Evolutionary conservation across 2,888 invertebrate species (phyloP).

Genomic region (Hypena proboscidalis): DNA sequence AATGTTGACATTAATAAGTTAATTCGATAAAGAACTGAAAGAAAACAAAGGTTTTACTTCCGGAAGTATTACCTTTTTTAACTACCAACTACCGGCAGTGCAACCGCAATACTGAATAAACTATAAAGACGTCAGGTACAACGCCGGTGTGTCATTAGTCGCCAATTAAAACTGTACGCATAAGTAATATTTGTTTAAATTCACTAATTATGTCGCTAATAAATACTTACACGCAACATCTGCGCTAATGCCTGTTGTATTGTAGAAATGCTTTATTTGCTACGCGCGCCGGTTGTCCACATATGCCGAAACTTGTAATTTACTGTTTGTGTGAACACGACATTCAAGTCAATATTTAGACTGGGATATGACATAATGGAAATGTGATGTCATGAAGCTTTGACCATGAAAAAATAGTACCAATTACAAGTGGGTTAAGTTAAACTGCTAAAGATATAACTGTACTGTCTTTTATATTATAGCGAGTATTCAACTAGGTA

Average conservation of each 20-base stretch:
- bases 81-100: too few species aligned
- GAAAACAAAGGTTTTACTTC: constrained; percentile 47
- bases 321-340: constrained; percentile 64
- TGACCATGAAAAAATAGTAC: too few species aligned
- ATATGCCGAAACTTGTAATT: constrained; percentile 62
- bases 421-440: too few species aligned
- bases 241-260: constrained; percentile 68
- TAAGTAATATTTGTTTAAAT: constrained; percentile 82
- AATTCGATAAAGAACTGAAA: constrained; percentile 22
- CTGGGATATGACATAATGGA: constrained; percentile 16
- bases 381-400: constrained; percentile 30
- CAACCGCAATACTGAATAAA: constrained; percentile 37
- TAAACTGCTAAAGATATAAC: too few species aligned
- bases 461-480: too few species aligned
- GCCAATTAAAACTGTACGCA: constrained; percentile 79
- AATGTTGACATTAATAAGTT: not conserved
- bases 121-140: constrained; percentile 46
- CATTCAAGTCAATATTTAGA: constrained; percentile 45
- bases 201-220: constrained; percentile 81
- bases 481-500: too few species aligned
- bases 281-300: constrained; percentile 53
- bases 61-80: too few species aligned
- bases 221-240: constrained; percentile 80
- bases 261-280: constrained; percentile 72
- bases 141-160: constrained; percentile 62